Conservation (phyloP, 2,113 vertebrate genomes). For the Pangasianodon hypophthalmus region DNA sequence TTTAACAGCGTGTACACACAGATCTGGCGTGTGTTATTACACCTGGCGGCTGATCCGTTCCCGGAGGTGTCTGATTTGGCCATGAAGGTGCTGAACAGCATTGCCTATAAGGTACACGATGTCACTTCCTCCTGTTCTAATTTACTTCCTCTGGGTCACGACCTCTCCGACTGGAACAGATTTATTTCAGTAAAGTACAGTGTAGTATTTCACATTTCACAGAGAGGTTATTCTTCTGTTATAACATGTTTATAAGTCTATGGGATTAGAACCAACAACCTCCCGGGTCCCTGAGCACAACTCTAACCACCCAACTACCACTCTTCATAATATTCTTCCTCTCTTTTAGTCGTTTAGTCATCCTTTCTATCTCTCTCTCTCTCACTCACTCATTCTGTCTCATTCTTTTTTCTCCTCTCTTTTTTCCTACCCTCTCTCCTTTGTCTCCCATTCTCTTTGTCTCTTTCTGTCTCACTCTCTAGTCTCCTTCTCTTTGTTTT, state of each 20-base stretch:
- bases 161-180: background rate
- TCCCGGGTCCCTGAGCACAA: no score
- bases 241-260: no score
- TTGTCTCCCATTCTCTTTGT: no score
- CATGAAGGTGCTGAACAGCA: conserved; percentile 97
- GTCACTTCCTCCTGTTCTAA: background rate
- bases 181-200: background rate
- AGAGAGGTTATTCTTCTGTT: background rate
- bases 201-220: background rate
- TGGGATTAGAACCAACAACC: no score
- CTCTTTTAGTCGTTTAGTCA: no score
- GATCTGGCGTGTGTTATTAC: conserved; percentile 94
- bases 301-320: no score
- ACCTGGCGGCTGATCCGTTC: conserved; percentile 93
- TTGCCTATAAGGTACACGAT: conserved; percentile 72
- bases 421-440: no score
- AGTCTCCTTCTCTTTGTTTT: no score
- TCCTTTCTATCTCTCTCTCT: background rate
- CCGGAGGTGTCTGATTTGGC: conserved; percentile 95
- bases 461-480: no score
- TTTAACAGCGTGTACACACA: conserved; percentile 99
- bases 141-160: conserved; percentile 1
- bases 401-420: background rate
- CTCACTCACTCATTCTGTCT: background rate
- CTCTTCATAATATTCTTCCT: no score